These are phyloP conservation scores for Columba janthina DNA, from an alignment of 2,113 vertebrate species.

Conservation along the genomic window DNA sequence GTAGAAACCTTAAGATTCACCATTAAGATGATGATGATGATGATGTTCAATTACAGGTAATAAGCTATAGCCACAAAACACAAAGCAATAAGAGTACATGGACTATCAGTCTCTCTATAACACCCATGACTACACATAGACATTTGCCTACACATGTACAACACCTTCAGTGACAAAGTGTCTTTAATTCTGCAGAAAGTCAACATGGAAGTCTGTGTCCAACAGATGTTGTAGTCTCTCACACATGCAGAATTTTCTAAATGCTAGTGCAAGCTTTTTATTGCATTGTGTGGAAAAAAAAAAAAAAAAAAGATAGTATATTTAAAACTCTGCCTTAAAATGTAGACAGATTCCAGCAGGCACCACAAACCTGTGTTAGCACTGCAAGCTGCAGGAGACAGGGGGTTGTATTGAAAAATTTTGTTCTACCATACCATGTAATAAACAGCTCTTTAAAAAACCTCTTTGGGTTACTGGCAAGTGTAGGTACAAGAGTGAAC, in stretches of 20 bases:
- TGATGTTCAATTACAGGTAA: not conserved
- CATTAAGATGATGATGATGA: not conserved
- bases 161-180: not conserved
- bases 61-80: not conserved
- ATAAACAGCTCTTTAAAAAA: constrained; percentile 68
- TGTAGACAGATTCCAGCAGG: not conserved
- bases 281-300: not conserved
- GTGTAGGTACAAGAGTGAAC: constrained; percentile 42
- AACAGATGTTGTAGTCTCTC: not conserved
- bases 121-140: not conserved
- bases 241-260: not conserved
- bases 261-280: not conserved
- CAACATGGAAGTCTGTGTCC: not conserved
- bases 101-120: not conserved
- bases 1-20: not conserved
- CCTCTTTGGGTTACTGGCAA: constrained; percentile 54
- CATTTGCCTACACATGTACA: not conserved
- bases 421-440: constrained; percentile 44
- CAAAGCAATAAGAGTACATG: not conserved
- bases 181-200: not conserved
- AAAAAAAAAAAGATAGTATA: not conserved
- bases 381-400: constrained; percentile 17
- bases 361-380: constrained; percentile 12
- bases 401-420: constrained; percentile 25
- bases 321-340: not conserved